Percentiles rank a stretch among this genome's conserved stretches.
These are phyloP conservation scores for Morinoia aosen DNA, from an alignment of 2,888 invertebrate genomes.

Conservation along the genomic window DNA sequence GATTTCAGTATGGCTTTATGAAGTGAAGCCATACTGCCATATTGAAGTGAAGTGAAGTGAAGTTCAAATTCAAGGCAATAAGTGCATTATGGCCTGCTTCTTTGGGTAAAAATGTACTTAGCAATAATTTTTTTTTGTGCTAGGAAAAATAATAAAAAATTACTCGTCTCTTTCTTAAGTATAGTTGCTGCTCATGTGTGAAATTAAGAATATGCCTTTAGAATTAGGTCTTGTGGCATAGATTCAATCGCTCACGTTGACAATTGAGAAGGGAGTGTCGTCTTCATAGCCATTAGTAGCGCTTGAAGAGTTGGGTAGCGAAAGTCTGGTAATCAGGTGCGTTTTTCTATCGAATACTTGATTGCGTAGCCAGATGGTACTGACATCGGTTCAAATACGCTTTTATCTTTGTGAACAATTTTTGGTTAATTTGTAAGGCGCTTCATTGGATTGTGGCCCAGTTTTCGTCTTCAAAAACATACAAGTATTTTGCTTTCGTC, in stretches of 20 bases:
- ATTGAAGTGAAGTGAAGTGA: too few relatives aligned
- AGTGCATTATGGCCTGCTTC: neutral
- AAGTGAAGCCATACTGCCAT: too few relatives aligned
- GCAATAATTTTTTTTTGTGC: neutral
- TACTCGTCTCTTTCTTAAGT: neutral
- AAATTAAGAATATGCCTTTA: neutral
- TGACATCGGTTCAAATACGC: neutral
- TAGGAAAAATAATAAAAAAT: neutral
- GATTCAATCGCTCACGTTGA: neutral
- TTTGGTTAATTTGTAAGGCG: neutral
- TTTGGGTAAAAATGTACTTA: neutral
- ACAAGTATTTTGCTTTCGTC: neutral
- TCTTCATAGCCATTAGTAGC: too few relatives aligned
- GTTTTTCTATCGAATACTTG: too few relatives aligned
- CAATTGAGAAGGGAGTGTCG: too few relatives aligned
- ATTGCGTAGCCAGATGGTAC: too few relatives aligned
- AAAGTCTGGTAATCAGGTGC: too few relatives aligned
- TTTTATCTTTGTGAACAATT: neutral
- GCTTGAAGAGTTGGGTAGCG: too few relatives aligned
- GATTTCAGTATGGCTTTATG: too few relatives aligned
- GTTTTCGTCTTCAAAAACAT: neutral
- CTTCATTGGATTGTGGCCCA: neutral
- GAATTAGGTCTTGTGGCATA: too few relatives aligned
- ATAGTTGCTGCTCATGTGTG: neutral
- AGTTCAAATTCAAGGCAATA: too few relatives aligned